Evolutionary conservation across 2,113 vertebrate genomes (phyloP), one percentile per base, ranked within the genome.

Genomic region (Sander lucioperca): DNA sequence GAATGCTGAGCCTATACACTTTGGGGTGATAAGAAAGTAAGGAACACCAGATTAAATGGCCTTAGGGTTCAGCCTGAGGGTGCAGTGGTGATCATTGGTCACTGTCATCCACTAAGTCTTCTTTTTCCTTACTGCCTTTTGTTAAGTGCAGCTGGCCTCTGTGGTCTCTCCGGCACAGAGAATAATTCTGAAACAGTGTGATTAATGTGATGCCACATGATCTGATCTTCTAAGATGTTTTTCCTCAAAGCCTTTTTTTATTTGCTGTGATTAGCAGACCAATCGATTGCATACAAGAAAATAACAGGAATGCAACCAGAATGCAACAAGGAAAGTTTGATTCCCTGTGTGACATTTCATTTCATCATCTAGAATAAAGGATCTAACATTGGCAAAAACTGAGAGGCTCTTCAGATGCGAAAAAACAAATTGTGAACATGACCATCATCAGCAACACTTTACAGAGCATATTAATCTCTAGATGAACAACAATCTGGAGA

Each of bases 101-200:
- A 91, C 83, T 91, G 91, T 91, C 89, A 89, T 65, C 83, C 79
- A 43, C 63, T 51, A 72, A 83, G 69, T 86, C 89, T 74, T 81
- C 74, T 87, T 88, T 87, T 83, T 86, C 80, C 70, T 57, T 21
- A 4, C 58, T 67, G 70, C 63, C 50, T 85, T 85, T 88, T 74
- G 82, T 82, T 87, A 70, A 72, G 70, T 71, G 74, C 87, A 48
- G 8, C 57, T 76, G n/a, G 68, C 85, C 80, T 36, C 73, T 43
- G 83, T 79, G 83, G 71, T 74, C 77, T 79, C 51, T 70, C 62
- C 54, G 69, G 58, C 77, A 63, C 56, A 67, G 61, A 50, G 63
- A 56, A 53, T 74, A 78, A 71, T 77, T 83, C 48, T 66, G 45
- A 78, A 74, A 66, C 74, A 6, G 23, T 11, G 65, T 80, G 88